Percentiles rank a stretch among this genome's conserved stretches.
These are phyloP conservation scores for Mastacembelus armatus DNA, from an alignment of 2,797 vertebrate genomes.

Conservation along the genomic window DNA sequence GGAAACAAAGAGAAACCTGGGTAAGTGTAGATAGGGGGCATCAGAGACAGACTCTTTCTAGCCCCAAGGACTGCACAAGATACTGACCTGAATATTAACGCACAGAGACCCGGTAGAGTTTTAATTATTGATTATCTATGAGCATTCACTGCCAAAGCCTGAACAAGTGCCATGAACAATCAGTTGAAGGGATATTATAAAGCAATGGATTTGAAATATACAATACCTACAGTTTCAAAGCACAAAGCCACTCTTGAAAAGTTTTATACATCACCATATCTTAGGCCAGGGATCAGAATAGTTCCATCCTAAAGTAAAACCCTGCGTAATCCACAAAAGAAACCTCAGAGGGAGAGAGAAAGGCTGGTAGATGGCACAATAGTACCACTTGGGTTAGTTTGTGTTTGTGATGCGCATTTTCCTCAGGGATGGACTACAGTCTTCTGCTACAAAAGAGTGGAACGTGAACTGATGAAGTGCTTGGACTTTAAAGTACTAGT, in stretches of 20 bases:
- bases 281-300: constrained; percentile 2
- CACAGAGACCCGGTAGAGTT: constrained; percentile 57
- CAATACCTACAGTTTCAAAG: constrained; percentile 5
- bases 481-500: constrained; percentile 21
- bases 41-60: constrained; percentile 25
- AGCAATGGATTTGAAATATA: neutral
- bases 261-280: neutral
- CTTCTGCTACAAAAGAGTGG: neutral
- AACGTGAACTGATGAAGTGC: constrained; percentile 6
- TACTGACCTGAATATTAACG: constrained; percentile 75
- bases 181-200: constrained; percentile 27
- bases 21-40: neutral
- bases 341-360: neutral
- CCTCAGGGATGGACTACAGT: constrained; percentile 41
- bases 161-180: constrained; percentile 45
- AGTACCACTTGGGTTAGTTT: neutral
- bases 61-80: constrained; percentile 53
- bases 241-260: constrained; percentile 14
- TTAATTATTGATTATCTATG: constrained; percentile 77
- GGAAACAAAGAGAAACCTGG: constrained; percentile 41
- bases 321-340: constrained; percentile 10
- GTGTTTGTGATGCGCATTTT: constrained; percentile 21
- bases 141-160: constrained; percentile 48
- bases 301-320: constrained; percentile 19
- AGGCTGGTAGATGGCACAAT: neutral